Evolutionary conservation across 2,797 vertebrate genomes (phyloP), one percentile per base, ranked within the genome.

Genomic region (Meda fulgida): DNA sequence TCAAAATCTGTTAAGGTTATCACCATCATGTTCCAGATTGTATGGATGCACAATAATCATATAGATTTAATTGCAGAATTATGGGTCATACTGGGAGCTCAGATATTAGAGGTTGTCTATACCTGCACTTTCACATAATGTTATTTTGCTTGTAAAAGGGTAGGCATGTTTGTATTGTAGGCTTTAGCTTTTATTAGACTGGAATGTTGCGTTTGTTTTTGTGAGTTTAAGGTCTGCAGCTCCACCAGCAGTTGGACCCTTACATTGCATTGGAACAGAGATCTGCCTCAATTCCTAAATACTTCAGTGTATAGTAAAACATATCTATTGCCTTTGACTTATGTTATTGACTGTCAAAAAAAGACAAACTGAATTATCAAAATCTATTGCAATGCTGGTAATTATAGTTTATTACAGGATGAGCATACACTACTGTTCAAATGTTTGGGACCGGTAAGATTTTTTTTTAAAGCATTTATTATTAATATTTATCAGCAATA

Each of bases 181-280:
- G 89, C 73, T 83, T 89, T 86, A 91, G 90, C 84, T 48, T 67
- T 70, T 69, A 84, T 78, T 75, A 81, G 21, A 81, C 34, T 40
- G 60, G 63, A 66, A 36, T 70, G 71, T 38, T 53, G 23, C 43
- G 14, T 67, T 31, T 31, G 40, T 31, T 60, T 36, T 65, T 46
- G 55, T 36, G 67, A 89, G 90, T 90, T 89, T 60, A 94, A 92
- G 92, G 94, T 93, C 92, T 93, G 92, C 89, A 95, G 95, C 94
- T 94, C 95, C 95, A 94, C 94, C 95, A 92, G 88, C 93, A 94
- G 95, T 88, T 87, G 51, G 85, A 91, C 87, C 8, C 1, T 55
- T 81, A 85, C 91, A 95, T 90, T 94, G 92, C 94, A 94, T 71
- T 11, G 7, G 78, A 81, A 80, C 40, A 75, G 73, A 87, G 70